Conservation (phyloP, 2,888 invertebrate genomes). For the Habroteleia sp. region DNA sequence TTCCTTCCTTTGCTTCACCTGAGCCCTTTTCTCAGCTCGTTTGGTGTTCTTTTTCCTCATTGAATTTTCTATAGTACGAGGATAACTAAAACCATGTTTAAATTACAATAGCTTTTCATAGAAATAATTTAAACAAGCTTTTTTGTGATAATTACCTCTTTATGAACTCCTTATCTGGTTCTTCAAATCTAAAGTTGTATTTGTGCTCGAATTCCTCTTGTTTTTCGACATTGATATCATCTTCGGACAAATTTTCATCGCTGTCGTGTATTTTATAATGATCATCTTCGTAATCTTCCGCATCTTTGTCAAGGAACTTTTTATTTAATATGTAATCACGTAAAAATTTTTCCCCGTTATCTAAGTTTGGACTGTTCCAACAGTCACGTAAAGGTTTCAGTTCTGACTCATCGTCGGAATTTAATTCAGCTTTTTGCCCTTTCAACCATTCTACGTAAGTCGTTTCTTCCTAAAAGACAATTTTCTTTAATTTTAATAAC, state of each 20-base stretch:
- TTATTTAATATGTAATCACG: slow-evolving; percentile 96
- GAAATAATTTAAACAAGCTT: background rate
- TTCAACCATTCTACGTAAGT: slow-evolving; percentile 91
- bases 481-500: too few relatives aligned
- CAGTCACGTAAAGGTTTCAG: slow-evolving; percentile 89
- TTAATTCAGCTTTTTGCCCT: slow-evolving; percentile 85
- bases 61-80: slow-evolving; percentile 92
- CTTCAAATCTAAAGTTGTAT: slow-evolving; percentile 97
- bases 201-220: slow-evolving; percentile 96
- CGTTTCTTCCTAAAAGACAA: slow-evolving; percentile 80
- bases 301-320: slow-evolving; percentile 82
- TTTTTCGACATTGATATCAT: slow-evolving; percentile 89
- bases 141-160: slow-evolving; percentile 69
- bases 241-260: slow-evolving; percentile 86
- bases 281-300: slow-evolving; percentile 64
- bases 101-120: background rate
- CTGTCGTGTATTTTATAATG: slow-evolving; percentile 78
- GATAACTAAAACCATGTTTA: slow-evolving; percentile 85
- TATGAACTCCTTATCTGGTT: slow-evolving; percentile 95
- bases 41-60: slow-evolving; percentile 90
- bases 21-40: slow-evolving; percentile 89
- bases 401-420: slow-evolving; percentile 83
- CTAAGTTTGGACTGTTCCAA: slow-evolving; percentile 92
- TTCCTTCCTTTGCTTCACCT: slow-evolving; percentile 87
- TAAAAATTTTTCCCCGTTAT: slow-evolving; percentile 92